A percentile compares a stretch with the other conserved stretches of the same genome.
These are phyloP conservation scores for Drosophila ficusphila DNA, from an alignment of 1,140 invertebrate species.

Conservation along the genomic window DNA sequence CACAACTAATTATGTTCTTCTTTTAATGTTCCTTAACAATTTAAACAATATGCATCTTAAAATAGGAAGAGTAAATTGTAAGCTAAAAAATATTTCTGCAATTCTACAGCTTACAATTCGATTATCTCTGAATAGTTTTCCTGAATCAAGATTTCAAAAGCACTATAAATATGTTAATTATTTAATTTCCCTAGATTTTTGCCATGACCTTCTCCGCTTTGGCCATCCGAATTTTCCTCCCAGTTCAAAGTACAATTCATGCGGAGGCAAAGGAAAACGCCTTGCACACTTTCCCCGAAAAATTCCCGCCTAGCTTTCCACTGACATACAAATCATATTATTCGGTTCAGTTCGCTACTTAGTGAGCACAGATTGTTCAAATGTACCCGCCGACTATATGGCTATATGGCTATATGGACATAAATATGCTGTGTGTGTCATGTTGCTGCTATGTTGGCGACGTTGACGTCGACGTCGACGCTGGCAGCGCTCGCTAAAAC, in stretches of 20 bases:
- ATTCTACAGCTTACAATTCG: too few relatives aligned
- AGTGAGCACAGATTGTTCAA: slow-evolving; percentile 17
- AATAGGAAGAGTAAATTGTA: too few relatives aligned
- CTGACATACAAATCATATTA: slow-evolving; percentile 37
- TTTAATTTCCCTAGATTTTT: not conserved
- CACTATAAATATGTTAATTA: not conserved
- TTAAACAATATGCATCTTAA: too few relatives aligned
- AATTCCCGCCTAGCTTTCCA: slow-evolving; percentile 10
- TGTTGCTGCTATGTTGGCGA: slow-evolving; percentile 24
- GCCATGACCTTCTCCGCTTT: slow-evolving; percentile 5
- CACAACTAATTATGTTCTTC: too few relatives aligned
- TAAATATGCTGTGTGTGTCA: slow-evolving; percentile 40
- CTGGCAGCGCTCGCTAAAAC: slow-evolving; percentile 62
- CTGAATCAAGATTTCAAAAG: too few relatives aligned
- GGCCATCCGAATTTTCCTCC: too few relatives aligned
- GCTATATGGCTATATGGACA: slow-evolving; percentile 22
- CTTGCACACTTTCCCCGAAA: slow-evolving; percentile 23
- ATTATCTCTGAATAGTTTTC: too few relatives aligned
- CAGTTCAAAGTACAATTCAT: slow-evolving; percentile 12
- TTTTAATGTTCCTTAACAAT: too few relatives aligned
- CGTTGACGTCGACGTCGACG: slow-evolving; percentile 15
- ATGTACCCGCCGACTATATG: slow-evolving; percentile 1
- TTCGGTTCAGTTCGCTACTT: not conserved
- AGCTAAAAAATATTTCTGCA: too few relatives aligned
- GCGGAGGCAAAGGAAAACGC: slow-evolving; percentile 1